These are phyloP conservation scores for Panopea generosa DNA, from an alignment of 2,888 invertebrate species.

Conservation along the genomic window DNA sequence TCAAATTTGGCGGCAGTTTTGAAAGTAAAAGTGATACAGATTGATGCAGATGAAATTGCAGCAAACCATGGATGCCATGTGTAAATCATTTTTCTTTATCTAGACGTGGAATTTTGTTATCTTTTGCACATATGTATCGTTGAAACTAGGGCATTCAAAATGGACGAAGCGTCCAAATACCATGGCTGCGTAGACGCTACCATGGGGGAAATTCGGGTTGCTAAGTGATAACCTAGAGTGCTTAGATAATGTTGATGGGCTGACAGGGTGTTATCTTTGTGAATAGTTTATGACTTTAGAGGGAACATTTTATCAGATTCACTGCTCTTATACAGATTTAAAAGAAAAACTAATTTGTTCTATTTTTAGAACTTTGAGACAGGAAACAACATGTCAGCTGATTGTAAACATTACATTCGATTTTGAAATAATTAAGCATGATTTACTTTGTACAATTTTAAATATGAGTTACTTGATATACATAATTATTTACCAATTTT, in stretches of 20 bases:
- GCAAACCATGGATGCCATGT: conserved; percentile 56
- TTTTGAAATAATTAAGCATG: no score
- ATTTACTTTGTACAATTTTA: no score
- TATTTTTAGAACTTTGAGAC: conserved; percentile 21
- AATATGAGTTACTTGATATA: no score
- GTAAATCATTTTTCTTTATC: conserved; percentile 37
- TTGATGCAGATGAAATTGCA: conserved; percentile 18
- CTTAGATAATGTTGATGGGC: conserved; percentile 61
- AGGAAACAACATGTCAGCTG: conserved; percentile 6
- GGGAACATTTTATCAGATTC: no score
- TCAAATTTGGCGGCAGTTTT: conserved; percentile 60
- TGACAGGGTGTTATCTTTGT: background rate
- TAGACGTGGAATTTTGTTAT: conserved; percentile 11
- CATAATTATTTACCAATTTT: no score
- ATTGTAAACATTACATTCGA: conserved; percentile 17
- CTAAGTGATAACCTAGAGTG: conserved; percentile 65
- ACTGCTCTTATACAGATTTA: background rate
- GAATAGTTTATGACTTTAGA: background rate
- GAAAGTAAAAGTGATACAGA: conserved; percentile 42
- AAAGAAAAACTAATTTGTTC: background rate
- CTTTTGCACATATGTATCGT: background rate
- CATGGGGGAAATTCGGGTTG: conserved; percentile 69
- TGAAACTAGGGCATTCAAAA: conserved; percentile 48
- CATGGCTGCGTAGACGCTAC: conserved; percentile 71
- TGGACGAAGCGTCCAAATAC: conserved; percentile 68